Evolutionary conservation across 2,888 invertebrate species (phyloP), one percentile per base, ranked within the genome.

Genomic region (Tetranychus piercei): DNA sequence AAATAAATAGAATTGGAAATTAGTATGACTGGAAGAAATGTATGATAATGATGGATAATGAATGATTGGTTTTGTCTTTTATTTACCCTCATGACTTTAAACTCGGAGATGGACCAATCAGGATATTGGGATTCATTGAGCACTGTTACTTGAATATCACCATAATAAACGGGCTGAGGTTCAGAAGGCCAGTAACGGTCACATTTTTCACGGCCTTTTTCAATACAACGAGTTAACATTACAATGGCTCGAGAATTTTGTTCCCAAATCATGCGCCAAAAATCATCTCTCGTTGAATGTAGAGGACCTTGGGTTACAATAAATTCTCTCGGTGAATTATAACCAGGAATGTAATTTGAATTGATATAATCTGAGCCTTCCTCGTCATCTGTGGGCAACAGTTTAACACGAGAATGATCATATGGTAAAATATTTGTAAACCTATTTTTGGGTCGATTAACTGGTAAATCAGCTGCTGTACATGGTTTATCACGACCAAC

Each of bases 241-340:
- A 99, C 92, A 81, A 99, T 92, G 77, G 94, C 94, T 78, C 94
- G 88, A 74, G 92, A 91, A 82, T 95, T 94, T 79, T 94, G 94
- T 84, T 99, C 97, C 96, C 97, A 99, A 81, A 91, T 90, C 94
- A 95, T 96, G 80, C 96, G 88, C 97, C 99, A 99, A 86, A 97
- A 97, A 84, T 97, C 96, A 83, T 99, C 97, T 76, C 94, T 86
- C 1, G 99, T 99, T 78, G 92, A 91, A 82, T 94, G 95, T 80
- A 99, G 85, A 44, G 97, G 96, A 55, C 97, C 99, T 79, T 97
- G 94, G 0, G 96, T 95, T 23, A 96, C 97, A 80, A 99, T 92
- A 84, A 96, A 99, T 85, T 99, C 97, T 70, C 96, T 85, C 15
- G 94, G 95, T 64, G 94, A 95, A 84, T 90, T 92, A 84, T 90